These are phyloP conservation scores for Syngnathus rostellatus DNA, from an alignment of 2,797 vertebrate species.

Conservation along the genomic window DNA sequence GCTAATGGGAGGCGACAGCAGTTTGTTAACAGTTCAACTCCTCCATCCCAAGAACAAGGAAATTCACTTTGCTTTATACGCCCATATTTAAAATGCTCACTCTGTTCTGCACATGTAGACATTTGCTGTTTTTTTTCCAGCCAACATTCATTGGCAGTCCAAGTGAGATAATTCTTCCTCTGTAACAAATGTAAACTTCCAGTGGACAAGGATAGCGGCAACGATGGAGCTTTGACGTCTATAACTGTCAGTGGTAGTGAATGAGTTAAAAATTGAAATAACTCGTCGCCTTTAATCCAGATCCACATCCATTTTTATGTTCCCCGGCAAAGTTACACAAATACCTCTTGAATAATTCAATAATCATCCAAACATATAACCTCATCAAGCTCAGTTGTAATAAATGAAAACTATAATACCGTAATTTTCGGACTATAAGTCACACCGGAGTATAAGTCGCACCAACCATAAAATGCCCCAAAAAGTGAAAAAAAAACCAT, in stretches of 20 bases:
- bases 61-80: constrained; percentile 42
- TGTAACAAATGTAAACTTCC: not conserved
- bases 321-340: not conserved
- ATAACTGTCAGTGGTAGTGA: too few relatives aligned
- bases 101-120: constrained; percentile 39
- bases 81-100: constrained; percentile 37
- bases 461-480: too few relatives aligned
- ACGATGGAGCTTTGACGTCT: too few relatives aligned
- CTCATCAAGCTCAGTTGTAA: not conserved
- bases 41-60: constrained; percentile 45
- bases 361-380: not conserved
- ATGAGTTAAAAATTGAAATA: too few relatives aligned
- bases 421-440: too few relatives aligned
- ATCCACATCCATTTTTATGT: not conserved
- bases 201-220: not conserved
- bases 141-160: constrained; percentile 24
- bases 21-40: constrained; percentile 42
- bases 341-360: not conserved
- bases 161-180: not conserved
- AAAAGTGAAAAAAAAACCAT: too few relatives aligned
- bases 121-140: constrained; percentile 17
- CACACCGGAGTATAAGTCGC: too few relatives aligned
- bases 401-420: not conserved
- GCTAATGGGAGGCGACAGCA: constrained; percentile 44
- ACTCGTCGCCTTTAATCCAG: not conserved